A percentile compares a stretch with the other conserved stretches of the same genome.
Conservation (phyloP, 1,140 invertebrate species). For the Teleogryllus occipitalis region DNA sequence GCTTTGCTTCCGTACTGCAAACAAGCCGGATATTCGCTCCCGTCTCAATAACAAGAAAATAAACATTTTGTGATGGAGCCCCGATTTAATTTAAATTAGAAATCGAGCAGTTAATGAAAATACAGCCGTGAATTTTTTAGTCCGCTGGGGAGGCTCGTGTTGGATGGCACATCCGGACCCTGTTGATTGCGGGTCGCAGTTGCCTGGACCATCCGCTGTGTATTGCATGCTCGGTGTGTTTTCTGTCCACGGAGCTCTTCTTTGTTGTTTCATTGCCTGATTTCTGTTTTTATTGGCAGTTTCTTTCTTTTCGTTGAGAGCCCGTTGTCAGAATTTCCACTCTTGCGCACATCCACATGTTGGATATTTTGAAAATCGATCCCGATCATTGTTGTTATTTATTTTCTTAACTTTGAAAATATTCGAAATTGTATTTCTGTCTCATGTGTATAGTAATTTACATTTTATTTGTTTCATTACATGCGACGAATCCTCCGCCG, state of each 20-base stretch:
- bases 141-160: background rate
- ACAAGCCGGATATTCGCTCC: background rate
- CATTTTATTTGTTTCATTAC: too few relatives aligned
- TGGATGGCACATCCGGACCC: background rate
- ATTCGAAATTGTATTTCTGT: too few relatives aligned
- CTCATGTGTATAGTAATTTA: too few relatives aligned
- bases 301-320: too few relatives aligned
- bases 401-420: too few relatives aligned
- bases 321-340: too few relatives aligned
- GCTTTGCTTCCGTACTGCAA: background rate
- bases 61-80: background rate
- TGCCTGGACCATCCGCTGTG: background rate
- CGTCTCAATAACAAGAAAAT: background rate
- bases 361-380: too few relatives aligned
- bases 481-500: too few relatives aligned
- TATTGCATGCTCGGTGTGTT: background rate
- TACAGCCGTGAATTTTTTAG: background rate
- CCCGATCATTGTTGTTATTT: too few relatives aligned
- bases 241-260: background rate
- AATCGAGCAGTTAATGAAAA: background rate
- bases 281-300: too few relatives aligned
- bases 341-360: too few relatives aligned
- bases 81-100: slow-evolving; percentile 6
- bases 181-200: background rate
- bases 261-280: too few relatives aligned